A percentile compares a stretch with the other conserved stretches of the same genome.
Evolutionary conservation across 2,888 invertebrate species (phyloP).

Genomic region (Lamellibrachia columna): DNA sequence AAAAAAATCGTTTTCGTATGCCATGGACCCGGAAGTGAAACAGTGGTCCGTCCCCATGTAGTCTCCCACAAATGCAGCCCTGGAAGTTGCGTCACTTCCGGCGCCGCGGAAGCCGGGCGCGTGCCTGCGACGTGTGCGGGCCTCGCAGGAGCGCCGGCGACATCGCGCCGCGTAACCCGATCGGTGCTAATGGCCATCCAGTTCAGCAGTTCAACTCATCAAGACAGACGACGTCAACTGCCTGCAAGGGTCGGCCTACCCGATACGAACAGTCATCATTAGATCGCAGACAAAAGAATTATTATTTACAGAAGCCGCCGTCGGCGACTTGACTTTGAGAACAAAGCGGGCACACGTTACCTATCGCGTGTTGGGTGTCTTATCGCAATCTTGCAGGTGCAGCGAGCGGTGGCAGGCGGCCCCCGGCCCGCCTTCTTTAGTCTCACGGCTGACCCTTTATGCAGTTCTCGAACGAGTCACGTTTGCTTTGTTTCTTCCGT

Average conservation of each 20-base stretch:
- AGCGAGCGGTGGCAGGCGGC: background rate
- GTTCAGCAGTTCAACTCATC: background rate
- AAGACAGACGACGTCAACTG: background rate
- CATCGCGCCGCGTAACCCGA: background rate
- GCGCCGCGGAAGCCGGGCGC: background rate
- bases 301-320: background rate
- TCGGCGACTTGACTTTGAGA: slow-evolving; percentile 4
- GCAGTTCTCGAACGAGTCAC: background rate
- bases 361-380: background rate
- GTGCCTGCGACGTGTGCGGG: background rate
- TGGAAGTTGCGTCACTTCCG: background rate
- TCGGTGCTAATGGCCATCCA: background rate
- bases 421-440: background rate
- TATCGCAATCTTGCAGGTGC: background rate
- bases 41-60: no score
- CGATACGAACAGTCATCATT: background rate
- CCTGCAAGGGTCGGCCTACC: background rate
- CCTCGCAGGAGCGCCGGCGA: background rate
- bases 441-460: background rate
- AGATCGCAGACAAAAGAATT: background rate
- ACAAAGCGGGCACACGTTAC: background rate
- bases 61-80: background rate
- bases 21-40: no score
- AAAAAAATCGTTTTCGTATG: no score
- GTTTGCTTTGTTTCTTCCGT: background rate